These are phyloP conservation scores for Amphiduros pacificus DNA, from an alignment of 2,888 invertebrate species.

Conservation along the genomic window DNA sequence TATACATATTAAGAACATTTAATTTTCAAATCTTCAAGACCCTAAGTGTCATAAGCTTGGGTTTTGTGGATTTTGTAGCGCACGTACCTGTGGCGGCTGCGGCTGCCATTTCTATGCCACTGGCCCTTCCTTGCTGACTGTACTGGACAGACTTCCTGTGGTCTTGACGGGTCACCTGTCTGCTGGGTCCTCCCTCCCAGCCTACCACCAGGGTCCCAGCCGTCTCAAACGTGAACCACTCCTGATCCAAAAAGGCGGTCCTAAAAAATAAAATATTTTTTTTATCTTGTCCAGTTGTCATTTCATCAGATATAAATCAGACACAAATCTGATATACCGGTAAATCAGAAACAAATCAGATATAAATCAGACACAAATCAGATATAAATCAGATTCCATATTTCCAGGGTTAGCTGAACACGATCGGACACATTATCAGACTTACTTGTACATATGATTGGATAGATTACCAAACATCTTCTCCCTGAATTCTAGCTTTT, in stretches of 20 bases:
- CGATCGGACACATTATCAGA: no score
- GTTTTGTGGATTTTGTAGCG: no score
- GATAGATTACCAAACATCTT: conserved; percentile 41
- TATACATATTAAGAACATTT: background rate
- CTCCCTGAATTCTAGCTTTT: conserved; percentile 51
- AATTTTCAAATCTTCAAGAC: no score
- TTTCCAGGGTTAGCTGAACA: no score
- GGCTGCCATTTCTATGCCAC: conserved; percentile 55
- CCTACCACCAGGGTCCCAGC: conserved; percentile 53
- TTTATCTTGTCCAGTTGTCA: background rate
- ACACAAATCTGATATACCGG: no score
- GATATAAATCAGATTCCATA: no score
- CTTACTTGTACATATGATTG: conserved; percentile 40
- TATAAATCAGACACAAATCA: no score
- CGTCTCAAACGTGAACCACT: conserved; percentile 57
- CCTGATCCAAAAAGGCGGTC: conserved; percentile 53
- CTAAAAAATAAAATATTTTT: conserved; percentile 30
- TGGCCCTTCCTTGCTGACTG: conserved; percentile 29
- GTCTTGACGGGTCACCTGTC: conserved; percentile 27
- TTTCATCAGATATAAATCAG: no score
- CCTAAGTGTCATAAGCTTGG: no score
- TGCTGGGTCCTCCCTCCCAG: conserved; percentile 49
- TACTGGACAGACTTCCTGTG: background rate
- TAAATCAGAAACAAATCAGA: no score
- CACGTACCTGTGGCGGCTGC: conserved; percentile 47